Conservation (phyloP, 2,888 invertebrate genomes). For the Erpobdella octoculata region DNA sequence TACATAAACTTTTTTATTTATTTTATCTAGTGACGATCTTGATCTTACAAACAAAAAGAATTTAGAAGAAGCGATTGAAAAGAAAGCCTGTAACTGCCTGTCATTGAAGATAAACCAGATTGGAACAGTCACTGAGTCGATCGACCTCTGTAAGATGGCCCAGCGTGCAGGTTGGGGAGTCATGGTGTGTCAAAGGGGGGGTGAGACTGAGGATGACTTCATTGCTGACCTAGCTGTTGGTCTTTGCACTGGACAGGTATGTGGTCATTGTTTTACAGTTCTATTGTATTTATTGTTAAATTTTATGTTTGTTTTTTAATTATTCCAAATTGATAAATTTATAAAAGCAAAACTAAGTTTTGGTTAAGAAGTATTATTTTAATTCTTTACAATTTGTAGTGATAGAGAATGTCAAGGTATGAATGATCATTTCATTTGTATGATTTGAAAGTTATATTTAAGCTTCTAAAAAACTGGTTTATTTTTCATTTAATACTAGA, state of each 20-base stretch:
- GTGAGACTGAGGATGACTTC: slow-evolving; percentile 98
- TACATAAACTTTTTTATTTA: neutral
- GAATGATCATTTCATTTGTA: neutral
- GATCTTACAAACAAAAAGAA: slow-evolving; percentile 87
- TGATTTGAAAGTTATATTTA: neutral
- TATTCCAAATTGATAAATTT: too few species aligned
- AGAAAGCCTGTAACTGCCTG: slow-evolving; percentile 93
- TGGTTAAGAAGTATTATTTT: too few species aligned
- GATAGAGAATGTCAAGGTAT: neutral
- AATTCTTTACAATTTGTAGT: too few species aligned
- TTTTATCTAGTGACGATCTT: slow-evolving; percentile 75
- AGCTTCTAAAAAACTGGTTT: neutral
- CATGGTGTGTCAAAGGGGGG: slow-evolving; percentile 95
- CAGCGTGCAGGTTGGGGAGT: slow-evolving; percentile 74
- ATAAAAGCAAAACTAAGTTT: too few species aligned
- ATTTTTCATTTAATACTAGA: slow-evolving; percentile 53
- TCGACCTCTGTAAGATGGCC: slow-evolving; percentile 65
- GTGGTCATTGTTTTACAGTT: neutral
- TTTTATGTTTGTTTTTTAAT: too few species aligned
- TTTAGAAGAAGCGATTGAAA: slow-evolving; percentile 80
- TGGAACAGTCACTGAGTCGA: slow-evolving; percentile 92
- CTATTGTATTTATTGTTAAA: neutral
- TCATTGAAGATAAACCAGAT: slow-evolving; percentile 95
- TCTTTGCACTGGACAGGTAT: slow-evolving; percentile 82
- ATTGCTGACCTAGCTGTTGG: slow-evolving; percentile 98